These are phyloP conservation scores for Pristionchus exspectatus DNA, from an alignment of 2,888 invertebrate species.

Conservation along the genomic window DNA sequence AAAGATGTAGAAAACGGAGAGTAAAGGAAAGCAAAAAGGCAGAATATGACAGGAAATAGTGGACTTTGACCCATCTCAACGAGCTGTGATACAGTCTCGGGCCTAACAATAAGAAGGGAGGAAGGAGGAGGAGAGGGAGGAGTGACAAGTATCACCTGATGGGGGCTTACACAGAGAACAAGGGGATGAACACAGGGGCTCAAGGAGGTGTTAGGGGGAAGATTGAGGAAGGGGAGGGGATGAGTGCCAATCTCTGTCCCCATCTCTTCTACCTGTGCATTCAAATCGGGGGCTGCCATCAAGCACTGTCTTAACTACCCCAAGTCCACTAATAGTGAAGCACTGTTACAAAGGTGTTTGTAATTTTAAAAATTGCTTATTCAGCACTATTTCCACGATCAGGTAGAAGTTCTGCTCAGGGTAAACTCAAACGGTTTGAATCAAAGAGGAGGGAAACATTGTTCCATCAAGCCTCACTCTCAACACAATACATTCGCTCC, in stretches of 20 bases:
- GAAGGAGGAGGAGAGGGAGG: background rate
- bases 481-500: background rate
- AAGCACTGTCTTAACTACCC: background rate
- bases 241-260: background rate
- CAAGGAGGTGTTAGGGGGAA: conserved; percentile 27
- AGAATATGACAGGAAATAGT: background rate
- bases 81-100: background rate
- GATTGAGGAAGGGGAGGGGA: background rate
- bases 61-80: background rate
- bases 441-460: too few relatives aligned
- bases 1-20: background rate
- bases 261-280: background rate
- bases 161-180: background rate
- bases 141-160: background rate
- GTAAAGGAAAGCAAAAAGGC: too few relatives aligned
- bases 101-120: background rate
- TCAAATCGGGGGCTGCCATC: conserved; percentile 24
- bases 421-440: too few relatives aligned
- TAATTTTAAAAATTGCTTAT: too few relatives aligned
- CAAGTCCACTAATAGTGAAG: too few relatives aligned
- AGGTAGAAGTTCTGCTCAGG: too few relatives aligned
- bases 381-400: too few relatives aligned
- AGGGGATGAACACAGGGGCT: conserved; percentile 16
- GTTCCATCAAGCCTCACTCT: background rate
- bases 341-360: too few relatives aligned